Evolutionary conservation across 2,888 invertebrate genomes (phyloP).

Genomic region (Machimus atricapillus): DNA sequence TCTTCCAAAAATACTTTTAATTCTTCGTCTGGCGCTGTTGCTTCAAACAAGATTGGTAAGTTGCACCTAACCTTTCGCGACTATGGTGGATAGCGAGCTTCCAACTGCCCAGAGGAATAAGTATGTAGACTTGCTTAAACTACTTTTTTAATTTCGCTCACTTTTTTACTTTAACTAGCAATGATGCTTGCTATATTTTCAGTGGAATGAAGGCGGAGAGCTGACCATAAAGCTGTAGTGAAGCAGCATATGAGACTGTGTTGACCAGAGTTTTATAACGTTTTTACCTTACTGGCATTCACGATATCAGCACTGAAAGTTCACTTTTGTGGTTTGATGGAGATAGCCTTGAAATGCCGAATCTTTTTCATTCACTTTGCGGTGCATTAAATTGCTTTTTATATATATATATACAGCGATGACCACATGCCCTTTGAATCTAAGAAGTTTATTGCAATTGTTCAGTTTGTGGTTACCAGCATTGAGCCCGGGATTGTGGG

Average conservation of each 20-base stretch:
- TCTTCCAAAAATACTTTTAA: neutral
- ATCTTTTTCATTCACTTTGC: slow-evolving; percentile 36
- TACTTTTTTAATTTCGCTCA: slow-evolving; percentile 36
- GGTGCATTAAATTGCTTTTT: slow-evolving; percentile 6
- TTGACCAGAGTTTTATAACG: slow-evolving; percentile 13
- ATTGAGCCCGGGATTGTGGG: neutral
- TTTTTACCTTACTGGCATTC: slow-evolving; percentile 23
- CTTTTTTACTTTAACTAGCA: slow-evolving; percentile 28
- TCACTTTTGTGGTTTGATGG: slow-evolving; percentile 33
- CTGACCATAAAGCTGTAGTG: neutral
- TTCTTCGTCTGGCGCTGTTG: neutral
- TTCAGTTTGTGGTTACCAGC: neutral
- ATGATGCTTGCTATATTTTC: neutral
- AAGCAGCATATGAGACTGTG: slow-evolving; percentile 21
- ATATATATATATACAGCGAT: neutral
- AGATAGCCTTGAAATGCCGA: slow-evolving; percentile 37
- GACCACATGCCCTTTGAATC: slow-evolving; percentile 1
- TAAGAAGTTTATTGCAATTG: neutral
- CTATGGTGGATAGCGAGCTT: neutral
- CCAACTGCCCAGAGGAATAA: neutral
- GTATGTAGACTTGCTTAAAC: slow-evolving; percentile 4
- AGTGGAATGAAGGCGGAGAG: neutral
- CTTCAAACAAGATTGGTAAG: neutral
- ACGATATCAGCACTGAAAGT: slow-evolving; percentile 34
- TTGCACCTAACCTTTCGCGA: neutral